Evolutionary conservation across 2,797 vertebrate genomes (phyloP).

Genomic region (Atherinosoma microstoma): DNA sequence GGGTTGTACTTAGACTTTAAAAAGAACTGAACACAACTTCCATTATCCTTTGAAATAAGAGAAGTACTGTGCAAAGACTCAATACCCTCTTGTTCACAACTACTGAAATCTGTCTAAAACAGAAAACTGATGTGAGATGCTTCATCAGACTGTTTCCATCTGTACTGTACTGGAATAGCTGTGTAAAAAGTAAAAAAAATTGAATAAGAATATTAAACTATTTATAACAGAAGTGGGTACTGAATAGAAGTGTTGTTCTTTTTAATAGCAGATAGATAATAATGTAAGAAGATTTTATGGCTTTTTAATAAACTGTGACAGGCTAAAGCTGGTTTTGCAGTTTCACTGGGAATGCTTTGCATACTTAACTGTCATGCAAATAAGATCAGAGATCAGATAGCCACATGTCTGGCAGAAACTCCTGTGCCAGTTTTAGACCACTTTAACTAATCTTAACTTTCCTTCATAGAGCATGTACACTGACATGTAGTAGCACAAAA

Average conservation of each 20-base stretch:
- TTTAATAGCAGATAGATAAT: neutral
- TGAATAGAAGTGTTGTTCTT: neutral
- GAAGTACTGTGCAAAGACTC: neutral
- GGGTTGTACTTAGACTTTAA: neutral
- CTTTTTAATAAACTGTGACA: neutral
- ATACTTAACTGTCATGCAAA: slow-evolving; percentile 11
- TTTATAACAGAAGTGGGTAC: neutral
- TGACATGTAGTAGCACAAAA: neutral
- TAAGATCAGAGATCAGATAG: neutral
- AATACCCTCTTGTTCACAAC: neutral
- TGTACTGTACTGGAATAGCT: neutral
- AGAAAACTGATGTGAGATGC: neutral
- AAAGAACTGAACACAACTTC: neutral
- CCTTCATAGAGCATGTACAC: neutral
- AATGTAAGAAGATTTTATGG: neutral
- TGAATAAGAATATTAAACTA: neutral
- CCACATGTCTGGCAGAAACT: neutral
- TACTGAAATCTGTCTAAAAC: neutral
- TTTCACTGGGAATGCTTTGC: neutral
- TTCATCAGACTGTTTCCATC: neutral
- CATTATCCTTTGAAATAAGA: neutral
- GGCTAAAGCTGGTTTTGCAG: neutral
- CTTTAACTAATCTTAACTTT: slow-evolving; percentile 6
- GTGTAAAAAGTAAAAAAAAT: neutral
- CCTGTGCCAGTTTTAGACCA: neutral